Percentiles rank a stretch among this genome's conserved stretches.
phyloP scores from a whole-genome alignment of 2,888 invertebrate genomes.

The Itoplectis maculator region DNA sequence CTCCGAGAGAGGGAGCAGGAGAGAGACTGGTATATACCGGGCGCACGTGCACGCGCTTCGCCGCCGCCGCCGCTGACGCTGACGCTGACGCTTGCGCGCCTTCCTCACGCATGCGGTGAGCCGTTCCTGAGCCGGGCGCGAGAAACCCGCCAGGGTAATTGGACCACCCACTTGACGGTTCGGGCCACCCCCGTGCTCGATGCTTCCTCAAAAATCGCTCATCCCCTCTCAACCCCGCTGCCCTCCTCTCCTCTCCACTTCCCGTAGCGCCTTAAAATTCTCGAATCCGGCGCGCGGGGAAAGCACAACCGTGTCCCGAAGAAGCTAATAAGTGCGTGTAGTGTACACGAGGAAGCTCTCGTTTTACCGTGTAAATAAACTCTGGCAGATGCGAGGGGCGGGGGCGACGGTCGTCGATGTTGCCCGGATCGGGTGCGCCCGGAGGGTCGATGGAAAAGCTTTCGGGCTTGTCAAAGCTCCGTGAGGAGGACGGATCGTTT shows the following conservation, averaged over 20 bases:
- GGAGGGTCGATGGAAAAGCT: constrained; percentile 59
- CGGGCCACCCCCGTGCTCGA: constrained; percentile 66
- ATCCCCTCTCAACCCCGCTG: constrained; percentile 17
- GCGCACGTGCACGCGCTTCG: constrained; percentile 79
- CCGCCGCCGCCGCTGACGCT: neutral
- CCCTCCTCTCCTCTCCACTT: constrained; percentile 16
- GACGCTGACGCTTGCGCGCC: constrained; percentile 40
- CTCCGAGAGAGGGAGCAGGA: no score
- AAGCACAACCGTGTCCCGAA: constrained; percentile 6
- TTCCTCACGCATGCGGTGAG: constrained; percentile 65
- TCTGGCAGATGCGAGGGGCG: constrained; percentile 67
- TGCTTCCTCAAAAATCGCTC: constrained; percentile 38
- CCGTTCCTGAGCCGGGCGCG: constrained; percentile 74
- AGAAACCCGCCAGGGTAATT: constrained; percentile 83
- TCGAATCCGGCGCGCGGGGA: constrained; percentile 30
- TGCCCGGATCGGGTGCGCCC: neutral
- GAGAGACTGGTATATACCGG: constrained; percentile 58
- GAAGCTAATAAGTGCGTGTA: constrained; percentile 47
- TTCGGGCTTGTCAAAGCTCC: constrained; percentile 63
- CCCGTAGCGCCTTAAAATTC: constrained; percentile 17
- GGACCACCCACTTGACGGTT: constrained; percentile 82
- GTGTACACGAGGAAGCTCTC: constrained; percentile 60
- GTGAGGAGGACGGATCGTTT: constrained; percentile 35
- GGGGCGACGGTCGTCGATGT: no score
- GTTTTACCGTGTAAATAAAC: constrained; percentile 71